Conservation (phyloP, 2,797 vertebrate genomes). For the Enteromius argenteus region DNA sequence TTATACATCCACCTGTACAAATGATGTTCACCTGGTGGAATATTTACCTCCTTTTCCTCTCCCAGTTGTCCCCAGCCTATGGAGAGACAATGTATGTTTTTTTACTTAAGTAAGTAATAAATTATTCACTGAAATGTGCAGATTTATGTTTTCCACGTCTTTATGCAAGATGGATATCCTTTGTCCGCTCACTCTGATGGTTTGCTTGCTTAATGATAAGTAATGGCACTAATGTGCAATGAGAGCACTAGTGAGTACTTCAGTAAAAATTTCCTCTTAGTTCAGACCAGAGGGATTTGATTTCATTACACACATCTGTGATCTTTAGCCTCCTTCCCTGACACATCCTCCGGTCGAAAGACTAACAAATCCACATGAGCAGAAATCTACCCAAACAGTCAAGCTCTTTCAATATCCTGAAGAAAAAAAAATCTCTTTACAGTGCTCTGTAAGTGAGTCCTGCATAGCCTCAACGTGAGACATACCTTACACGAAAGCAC, state of each 20-base stretch:
- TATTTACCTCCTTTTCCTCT: slow-evolving; percentile 46
- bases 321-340: slow-evolving; percentile 49
- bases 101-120: slow-evolving; percentile 5
- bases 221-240: slow-evolving; percentile 40
- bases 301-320: slow-evolving; percentile 56
- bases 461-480: slow-evolving; percentile 31
- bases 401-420: slow-evolving; percentile 33
- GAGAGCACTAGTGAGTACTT: slow-evolving; percentile 24
- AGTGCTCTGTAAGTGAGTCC: slow-evolving; percentile 12
- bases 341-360: slow-evolving; percentile 40
- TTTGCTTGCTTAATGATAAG: slow-evolving; percentile 36
- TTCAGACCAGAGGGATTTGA: slow-evolving; percentile 41
- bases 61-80: slow-evolving; percentile 42
- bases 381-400: slow-evolving; percentile 20
- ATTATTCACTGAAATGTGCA: slow-evolving; percentile 8
- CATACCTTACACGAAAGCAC: slow-evolving; percentile 30
- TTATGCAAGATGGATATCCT: slow-evolving; percentile 22
- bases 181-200: background rate
- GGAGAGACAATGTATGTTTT: slow-evolving; percentile 21
- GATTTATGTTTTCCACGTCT: slow-evolving; percentile 7
- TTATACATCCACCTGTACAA: slow-evolving; percentile 51
- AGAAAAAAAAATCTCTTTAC: slow-evolving; percentile 31
- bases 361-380: slow-evolving; percentile 45
- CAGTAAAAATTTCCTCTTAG: slow-evolving; percentile 40
- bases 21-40: slow-evolving; percentile 55